Evolutionary conservation across 2,888 invertebrate species (phyloP), one percentile per base, ranked within the genome.

Genomic region (Drosophila aldrichi): DNA sequence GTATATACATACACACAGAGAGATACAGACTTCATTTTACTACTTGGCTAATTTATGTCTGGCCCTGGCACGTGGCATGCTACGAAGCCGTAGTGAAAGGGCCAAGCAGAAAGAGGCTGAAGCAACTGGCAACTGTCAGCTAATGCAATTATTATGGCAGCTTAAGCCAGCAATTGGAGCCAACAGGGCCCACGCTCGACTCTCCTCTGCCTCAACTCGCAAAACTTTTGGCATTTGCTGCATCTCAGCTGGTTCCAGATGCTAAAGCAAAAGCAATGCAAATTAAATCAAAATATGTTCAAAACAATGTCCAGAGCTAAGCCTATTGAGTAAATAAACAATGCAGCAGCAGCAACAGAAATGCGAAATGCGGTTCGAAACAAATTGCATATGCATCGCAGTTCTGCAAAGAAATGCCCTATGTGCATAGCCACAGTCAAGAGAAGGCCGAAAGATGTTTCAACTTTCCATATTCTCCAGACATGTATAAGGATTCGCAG

Each of bases 131-230:
- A 88, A 67, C 79, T 88, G 82, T 79, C 79, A 79, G 63, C 77
- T 69, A 71, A 74, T 73, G 71, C 88, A 70, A 77, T 82, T 85
- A 77, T 82, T 77, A 62, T 85, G 82, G 69, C 82, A 82, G 82
- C 79, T 79, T 74, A 74, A 65, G 64, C 57, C 79, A 69, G 69
- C 54, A 48, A 36, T 18, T 16, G 20, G n/a, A 43, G 20, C 34
- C 41, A 36, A n/a, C 20, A 20, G 20, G 34, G 46, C 61, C 41
- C n/a, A 48, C 34, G 18, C 4, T 16, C 9, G 2, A 38, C 36
- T 43, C 36, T 4, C 14, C 12, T 22, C 36, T 20, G 6, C 14
- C 2, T 22, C 7, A 16, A 2, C 14, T 14, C 12, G 14, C 0
- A 16, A 29, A 29, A 61, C 67, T 70, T 88, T 88, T 77, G 71